Conservation (phyloP, 2,888 invertebrate genomes). For the Drosophila hamatofila region DNA sequence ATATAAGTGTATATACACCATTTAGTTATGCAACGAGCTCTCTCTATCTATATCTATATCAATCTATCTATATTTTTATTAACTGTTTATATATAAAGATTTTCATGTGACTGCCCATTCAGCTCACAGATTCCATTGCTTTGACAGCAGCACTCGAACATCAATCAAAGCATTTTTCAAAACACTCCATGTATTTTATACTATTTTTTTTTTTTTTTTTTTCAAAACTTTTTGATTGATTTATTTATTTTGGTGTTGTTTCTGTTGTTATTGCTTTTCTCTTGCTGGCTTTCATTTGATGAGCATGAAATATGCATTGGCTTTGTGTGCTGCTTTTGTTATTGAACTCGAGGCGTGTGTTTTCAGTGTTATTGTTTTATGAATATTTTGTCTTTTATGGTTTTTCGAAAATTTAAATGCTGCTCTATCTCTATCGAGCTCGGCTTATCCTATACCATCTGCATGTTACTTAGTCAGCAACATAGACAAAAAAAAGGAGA, state of each 20-base stretch:
- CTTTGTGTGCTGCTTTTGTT: slow-evolving; percentile 12
- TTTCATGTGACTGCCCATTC: slow-evolving; percentile 4
- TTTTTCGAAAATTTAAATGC: slow-evolving; percentile 3
- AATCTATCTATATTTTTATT: slow-evolving; percentile 1
- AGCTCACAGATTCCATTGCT: slow-evolving; percentile 37
- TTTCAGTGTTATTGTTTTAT: slow-evolving; percentile 2
- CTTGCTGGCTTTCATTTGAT: slow-evolving; percentile 1
- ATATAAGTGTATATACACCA: no score
- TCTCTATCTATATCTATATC: background rate
- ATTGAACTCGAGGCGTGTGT: slow-evolving; percentile 13
- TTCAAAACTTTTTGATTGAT: background rate
- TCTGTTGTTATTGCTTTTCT: background rate
- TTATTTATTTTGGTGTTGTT: slow-evolving; percentile 14
- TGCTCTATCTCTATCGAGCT: background rate
- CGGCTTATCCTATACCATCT: background rate
- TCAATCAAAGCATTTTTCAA: slow-evolving; percentile 23
- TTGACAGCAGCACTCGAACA: slow-evolving; percentile 51
- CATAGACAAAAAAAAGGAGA: background rate
- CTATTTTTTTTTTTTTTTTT: background rate
- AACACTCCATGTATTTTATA: background rate
- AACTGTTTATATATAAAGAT: background rate
- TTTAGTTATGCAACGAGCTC: no score
- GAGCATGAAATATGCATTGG: slow-evolving; percentile 37
- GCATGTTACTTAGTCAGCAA: slow-evolving; percentile 5
- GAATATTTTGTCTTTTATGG: slow-evolving; percentile 2